Percentiles rank a stretch among this genome's conserved stretches.
These are phyloP conservation scores for Macrobrachium nipponense DNA, from an alignment of 1,140 invertebrate species.

Conservation along the genomic window DNA sequence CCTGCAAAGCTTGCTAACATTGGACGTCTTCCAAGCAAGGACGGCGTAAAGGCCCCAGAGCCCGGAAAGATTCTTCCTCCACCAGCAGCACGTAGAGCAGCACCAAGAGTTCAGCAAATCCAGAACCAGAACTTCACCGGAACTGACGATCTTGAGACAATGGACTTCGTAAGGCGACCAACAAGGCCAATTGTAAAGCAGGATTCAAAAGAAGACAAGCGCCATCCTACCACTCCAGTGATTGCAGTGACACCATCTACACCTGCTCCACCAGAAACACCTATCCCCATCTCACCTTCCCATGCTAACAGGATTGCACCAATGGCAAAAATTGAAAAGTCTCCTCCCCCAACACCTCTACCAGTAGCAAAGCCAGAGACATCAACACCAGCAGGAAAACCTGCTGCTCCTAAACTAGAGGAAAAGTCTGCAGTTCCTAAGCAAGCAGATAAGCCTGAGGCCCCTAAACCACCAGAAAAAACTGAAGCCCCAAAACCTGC, in stretches of 20 bases:
- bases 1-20: background rate
- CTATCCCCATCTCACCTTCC: background rate
- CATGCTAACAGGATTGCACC: background rate
- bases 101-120: slow-evolving; percentile 6
- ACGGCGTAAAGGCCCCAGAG: background rate
- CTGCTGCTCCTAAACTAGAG: background rate
- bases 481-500: slow-evolving; percentile 10
- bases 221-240: slow-evolving; percentile 10
- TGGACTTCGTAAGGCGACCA: slow-evolving; percentile 51
- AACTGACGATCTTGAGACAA: slow-evolving; percentile 19
- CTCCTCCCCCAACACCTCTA: background rate
- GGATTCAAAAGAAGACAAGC: background rate
- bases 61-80: slow-evolving; percentile 15
- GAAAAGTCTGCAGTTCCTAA: slow-evolving; percentile 15
- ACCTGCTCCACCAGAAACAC: slow-evolving; percentile 38
- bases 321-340: background rate
- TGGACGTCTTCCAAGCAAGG: background rate
- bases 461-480: slow-evolving; percentile 5
- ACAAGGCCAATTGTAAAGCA: slow-evolving; percentile 8
- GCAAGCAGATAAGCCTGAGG: slow-evolving; percentile 25
- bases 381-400: slow-evolving; percentile 26
- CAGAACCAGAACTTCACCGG: slow-evolving; percentile 28
- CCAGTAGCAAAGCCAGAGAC: background rate
- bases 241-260: slow-evolving; percentile 59
- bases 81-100: background rate